These are phyloP conservation scores for Mnemiopsis leidyi DNA, from an alignment of 37 sponge, comb jelly and placozoan genomes.

Conservation along the genomic window DNA sequence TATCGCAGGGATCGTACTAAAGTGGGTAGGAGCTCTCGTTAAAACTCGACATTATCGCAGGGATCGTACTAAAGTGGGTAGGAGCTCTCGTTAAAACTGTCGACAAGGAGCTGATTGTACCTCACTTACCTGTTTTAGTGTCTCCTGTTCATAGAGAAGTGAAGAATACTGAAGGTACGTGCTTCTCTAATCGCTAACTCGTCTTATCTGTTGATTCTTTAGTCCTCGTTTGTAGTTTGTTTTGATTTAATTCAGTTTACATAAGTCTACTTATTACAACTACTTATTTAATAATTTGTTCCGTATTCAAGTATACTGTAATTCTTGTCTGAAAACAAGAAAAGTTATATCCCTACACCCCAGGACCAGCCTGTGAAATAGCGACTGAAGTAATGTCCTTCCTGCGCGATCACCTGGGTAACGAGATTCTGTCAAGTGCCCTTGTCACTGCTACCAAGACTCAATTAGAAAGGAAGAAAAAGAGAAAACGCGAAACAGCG, in stretches of 20 bases:
- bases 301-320: background rate
- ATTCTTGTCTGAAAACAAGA: too few species aligned
- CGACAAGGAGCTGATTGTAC: background rate
- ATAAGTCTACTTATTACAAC: background rate
- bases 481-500: constrained; percentile 5
- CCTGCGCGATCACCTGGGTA: background rate
- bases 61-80: constrained; percentile 16
- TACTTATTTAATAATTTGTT: background rate
- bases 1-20: background rate
- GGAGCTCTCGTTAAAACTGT: background rate
- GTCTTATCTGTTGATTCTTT: too few species aligned
- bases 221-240: too few species aligned
- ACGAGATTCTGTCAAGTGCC: background rate
- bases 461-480: background rate
- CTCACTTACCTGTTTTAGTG: background rate
- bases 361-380: background rate
- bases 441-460: background rate
- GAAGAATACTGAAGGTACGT: background rate
- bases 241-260: background rate
- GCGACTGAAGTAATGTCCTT: background rate
- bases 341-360: too few species aligned
- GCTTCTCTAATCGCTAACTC: too few species aligned
- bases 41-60: too few species aligned
- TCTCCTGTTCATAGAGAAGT: constrained; percentile 1
- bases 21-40: constrained; percentile 12